phyloP scores from a whole-genome alignment of 2,797 vertebrate species.

The Melanotaenia parkinsoni region DNA sequence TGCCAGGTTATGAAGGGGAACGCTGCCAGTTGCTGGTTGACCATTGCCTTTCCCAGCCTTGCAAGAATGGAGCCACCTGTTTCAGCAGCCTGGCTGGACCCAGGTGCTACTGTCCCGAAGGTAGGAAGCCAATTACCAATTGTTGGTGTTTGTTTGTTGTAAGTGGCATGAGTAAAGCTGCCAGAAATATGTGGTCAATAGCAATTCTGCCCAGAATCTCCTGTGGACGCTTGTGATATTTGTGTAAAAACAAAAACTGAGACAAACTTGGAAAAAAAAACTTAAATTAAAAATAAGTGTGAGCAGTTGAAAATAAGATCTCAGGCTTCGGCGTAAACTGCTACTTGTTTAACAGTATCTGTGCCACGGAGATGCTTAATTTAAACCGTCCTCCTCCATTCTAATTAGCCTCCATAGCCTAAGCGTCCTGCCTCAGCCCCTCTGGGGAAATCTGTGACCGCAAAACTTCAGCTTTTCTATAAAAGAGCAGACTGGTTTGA shows the following conservation, averaged over 20 bases:
- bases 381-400: slow-evolving; percentile 72
- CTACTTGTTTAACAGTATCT: slow-evolving; percentile 68
- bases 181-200: slow-evolving; percentile 7
- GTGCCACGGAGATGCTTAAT: slow-evolving; percentile 78
- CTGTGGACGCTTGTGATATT: slow-evolving; percentile 3
- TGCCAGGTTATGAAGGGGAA: slow-evolving; percentile 91
- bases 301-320: background rate
- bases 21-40: slow-evolving; percentile 91
- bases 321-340: slow-evolving; percentile 13
- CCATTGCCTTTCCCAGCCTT: slow-evolving; percentile 90
- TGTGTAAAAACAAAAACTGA: slow-evolving; percentile 1
- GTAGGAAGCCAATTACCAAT: slow-evolving; percentile 72
- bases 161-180: background rate
- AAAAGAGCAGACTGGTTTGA: slow-evolving; percentile 42
- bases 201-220: background rate
- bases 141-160: background rate
- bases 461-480: slow-evolving; percentile 59
- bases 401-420: slow-evolving; percentile 77
- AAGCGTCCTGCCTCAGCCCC: slow-evolving; percentile 56
- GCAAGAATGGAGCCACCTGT: slow-evolving; percentile 92
- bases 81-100: slow-evolving; percentile 87
- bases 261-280: background rate
- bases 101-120: slow-evolving; percentile 92
- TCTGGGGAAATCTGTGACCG: slow-evolving; percentile 63
- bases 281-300: no score